Base-by-base conservation (phyloP, 2,888 invertebrate genomes). In the Pegoplata infirma region DNA sequence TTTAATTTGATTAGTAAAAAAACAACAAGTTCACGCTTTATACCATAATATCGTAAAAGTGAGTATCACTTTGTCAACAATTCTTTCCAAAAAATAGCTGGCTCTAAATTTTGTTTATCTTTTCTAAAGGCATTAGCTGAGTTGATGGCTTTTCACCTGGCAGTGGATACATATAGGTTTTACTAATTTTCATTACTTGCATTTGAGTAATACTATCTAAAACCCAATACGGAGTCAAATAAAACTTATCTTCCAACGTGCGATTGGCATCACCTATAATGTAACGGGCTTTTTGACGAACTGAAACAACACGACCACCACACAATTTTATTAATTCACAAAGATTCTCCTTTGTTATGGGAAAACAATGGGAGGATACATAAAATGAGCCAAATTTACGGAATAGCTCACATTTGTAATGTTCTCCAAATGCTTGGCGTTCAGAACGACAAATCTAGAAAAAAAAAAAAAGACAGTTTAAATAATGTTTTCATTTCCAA, bases 121-220 rank as follows among this genome's bases (percentile, higher is more conserved):
- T 56, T 25, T 36, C 7, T 0, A 58, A 16, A 19, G 25, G 19
- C 8, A 40, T 10, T 16, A 46, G 44, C 21, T 69, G 47, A 14
- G 59, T 59, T 51, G 66, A 17, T 16, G 71, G n/a, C 10, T 8
- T 49, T 8, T 32, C 61, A 16, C 59, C 5, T n/a, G 59, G 7
- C 75, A 36, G 73, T 4, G 82, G 82, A 84, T 85, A 85, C 3
- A 82, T 44, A 83, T 92, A 92, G 80, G 90, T 90, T 5, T 88
- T 40, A 32, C 12, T 86, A 63, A 90, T 83, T 49, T 89, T 88
- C 83, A 91, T 90, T 58, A 91, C 81, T 82, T 91, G 90, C 84
- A 92, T 92, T 28, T 90, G 88, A 0, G 91, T 91, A 69, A 94
- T 92, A 53, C 91, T 92, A 88, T 94, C 94, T 61, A 94, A 88